phyloP scores from a whole-genome alignment of 2,888 invertebrate genomes.

The Chrysolina haemoptera region DNA sequence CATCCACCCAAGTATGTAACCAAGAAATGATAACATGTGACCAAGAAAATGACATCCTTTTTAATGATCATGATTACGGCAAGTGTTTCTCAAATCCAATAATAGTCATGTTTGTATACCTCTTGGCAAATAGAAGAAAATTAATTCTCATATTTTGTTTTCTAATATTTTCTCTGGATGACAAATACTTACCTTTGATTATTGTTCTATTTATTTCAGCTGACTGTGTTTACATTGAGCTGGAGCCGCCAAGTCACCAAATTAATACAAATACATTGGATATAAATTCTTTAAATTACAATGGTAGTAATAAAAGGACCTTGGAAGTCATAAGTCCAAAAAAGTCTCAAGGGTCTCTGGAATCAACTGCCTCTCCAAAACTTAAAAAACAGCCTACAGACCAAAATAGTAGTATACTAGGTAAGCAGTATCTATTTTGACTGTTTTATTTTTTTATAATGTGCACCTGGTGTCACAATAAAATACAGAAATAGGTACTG shows the following conservation, averaged over 20 bases:
- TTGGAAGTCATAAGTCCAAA: neutral
- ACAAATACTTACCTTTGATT: too few relatives aligned
- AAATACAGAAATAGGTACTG: constrained; percentile 9
- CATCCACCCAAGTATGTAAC: neutral
- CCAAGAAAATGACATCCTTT: too few relatives aligned
- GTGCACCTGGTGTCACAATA: neutral
- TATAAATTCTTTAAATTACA: neutral
- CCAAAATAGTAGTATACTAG: constrained; percentile 1
- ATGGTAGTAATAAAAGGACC: neutral
- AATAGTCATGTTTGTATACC: too few relatives aligned
- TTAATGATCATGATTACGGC: too few relatives aligned
- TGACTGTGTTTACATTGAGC: constrained; percentile 2
- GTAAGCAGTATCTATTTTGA: constrained; percentile 13
- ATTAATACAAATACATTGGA: constrained; percentile 6
- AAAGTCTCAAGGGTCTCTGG: constrained; percentile 6
- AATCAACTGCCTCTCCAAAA: constrained; percentile 8
- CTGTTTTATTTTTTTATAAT: constrained; percentile 8
- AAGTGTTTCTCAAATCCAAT: too few relatives aligned
- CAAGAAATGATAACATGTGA: neutral
- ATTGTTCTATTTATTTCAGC: neutral
- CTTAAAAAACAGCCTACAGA: constrained; percentile 3
- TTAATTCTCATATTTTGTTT: too few relatives aligned
- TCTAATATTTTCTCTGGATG: too few relatives aligned
- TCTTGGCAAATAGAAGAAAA: too few relatives aligned
- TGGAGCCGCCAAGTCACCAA: neutral